Base-by-base conservation (phyloP, 2,888 invertebrate genomes). In the Parnassius orleans region DNA sequence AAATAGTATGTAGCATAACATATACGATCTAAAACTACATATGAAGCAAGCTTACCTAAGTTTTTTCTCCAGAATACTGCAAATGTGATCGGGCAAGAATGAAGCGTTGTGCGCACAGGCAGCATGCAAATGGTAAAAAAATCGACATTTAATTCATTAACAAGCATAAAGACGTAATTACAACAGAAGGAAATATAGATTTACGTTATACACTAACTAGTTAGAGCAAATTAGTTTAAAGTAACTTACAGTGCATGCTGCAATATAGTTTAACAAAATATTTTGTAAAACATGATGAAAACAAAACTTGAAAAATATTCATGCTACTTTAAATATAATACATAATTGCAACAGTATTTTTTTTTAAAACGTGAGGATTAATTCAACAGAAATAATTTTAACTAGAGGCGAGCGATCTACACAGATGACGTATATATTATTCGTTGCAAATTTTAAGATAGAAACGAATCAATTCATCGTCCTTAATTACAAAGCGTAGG, bases 21-120 rank as follows among this genome's bases (percentile, higher is more conserved):
- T 48, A 9, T 19, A 14, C 9, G n/a, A 33, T 44, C 50, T 57
- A 58, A 44, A 41, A 59, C 58, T 67, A 68, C 61, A 64, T 74
- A 76, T 71, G 75, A 79, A 76, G 77, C 74, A 72, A 79, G 80
- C 95, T 94, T 93, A 96, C 96, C 96, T 94, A 92, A 95, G 95
- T 93, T 95, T 95, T 93, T 95, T 96, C 93, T 96, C 95, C 95
- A 95, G 93, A 93, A 96, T 96, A 92, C 95, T 95, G 93, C 88
- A 88, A 87, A 86, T 89, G 81, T 84, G 85, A 84, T 86, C 86
- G 84, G 88, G 87, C 87, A 90, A 90, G 86, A 89, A 89, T 89
- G 88, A 90, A 91, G 91, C 90, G 91, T 84, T 80, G 91, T 91
- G 91, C 88, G 88, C 89, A 90, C 90, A 92, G 91, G 92, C 89